Percentiles rank a stretch among this genome's conserved stretches.
These are phyloP conservation scores for Basileuterus tristriatus DNA, from an alignment of 2,797 vertebrate genomes.

Conservation along the genomic window DNA sequence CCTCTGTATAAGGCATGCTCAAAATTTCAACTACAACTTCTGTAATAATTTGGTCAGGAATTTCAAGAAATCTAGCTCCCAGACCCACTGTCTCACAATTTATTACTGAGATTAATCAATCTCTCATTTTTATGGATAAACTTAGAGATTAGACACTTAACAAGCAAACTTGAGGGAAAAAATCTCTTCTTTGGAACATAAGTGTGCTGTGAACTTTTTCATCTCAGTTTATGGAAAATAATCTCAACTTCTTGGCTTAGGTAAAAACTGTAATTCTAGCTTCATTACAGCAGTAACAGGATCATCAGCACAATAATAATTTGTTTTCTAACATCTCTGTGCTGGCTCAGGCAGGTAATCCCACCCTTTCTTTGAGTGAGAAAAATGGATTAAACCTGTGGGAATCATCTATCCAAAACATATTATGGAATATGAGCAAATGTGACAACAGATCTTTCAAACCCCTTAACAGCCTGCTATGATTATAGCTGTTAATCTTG, in stretches of 20 bases:
- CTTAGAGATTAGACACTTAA: slow-evolving; percentile 4
- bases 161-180: not conserved
- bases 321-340: not conserved
- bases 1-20: not conserved
- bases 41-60: not conserved
- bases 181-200: not conserved
- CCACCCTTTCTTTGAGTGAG: not conserved
- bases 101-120: slow-evolving; percentile 7
- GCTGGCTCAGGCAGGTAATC: not conserved
- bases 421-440: not conserved
- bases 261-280: not conserved
- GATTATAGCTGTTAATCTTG: too few relatives aligned
- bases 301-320: not conserved
- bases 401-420: not conserved
- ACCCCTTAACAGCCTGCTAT: not conserved
- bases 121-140: not conserved
- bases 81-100: not conserved
- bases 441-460: not conserved
- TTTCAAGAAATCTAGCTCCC: slow-evolving; percentile 33
- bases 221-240: not conserved
- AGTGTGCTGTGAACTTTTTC: not conserved
- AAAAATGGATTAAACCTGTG: not conserved
- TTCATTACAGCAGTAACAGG: not conserved
- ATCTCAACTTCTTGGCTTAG: not conserved
- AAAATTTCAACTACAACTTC: not conserved